These are phyloP conservation scores for Orchesella flavescens DNA, from an alignment of 2,888 invertebrate species.

Conservation along the genomic window DNA sequence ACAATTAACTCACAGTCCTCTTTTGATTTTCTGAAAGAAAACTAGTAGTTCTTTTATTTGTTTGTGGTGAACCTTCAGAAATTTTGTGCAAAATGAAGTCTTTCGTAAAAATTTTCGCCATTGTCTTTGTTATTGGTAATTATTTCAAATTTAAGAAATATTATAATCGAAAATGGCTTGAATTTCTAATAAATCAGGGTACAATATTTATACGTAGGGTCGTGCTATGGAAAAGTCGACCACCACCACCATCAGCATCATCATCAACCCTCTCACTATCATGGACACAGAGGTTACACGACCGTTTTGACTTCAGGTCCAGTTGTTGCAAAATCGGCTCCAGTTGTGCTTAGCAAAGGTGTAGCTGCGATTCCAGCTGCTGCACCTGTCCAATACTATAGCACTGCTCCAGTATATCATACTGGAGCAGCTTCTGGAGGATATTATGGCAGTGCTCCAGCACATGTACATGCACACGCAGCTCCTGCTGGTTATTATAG, in stretches of 20 bases:
- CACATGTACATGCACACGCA: neutral
- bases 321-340: constrained; percentile 19
- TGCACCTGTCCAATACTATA: neutral
- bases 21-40: constrained; percentile 16
- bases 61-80: neutral
- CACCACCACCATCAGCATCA: neutral
- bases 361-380: constrained; percentile 29
- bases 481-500: constrained; percentile 5
- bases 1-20: constrained; percentile 10
- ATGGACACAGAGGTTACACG: constrained; percentile 7
- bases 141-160: neutral
- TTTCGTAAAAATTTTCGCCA: constrained; percentile 13
- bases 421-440: neutral
- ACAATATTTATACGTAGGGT: neutral
- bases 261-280: neutral
- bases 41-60: neutral
- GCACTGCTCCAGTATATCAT: neutral
- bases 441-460: neutral
- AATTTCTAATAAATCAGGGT: neutral
- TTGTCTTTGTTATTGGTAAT: constrained; percentile 28
- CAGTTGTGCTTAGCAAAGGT: constrained; percentile 12
- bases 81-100: constrained; percentile 26
- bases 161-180: neutral
- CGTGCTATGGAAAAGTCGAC: neutral
- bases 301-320: neutral